phyloP scores from a whole-genome alignment of 2,113 vertebrate genomes.

The Prunella himalayana region DNA sequence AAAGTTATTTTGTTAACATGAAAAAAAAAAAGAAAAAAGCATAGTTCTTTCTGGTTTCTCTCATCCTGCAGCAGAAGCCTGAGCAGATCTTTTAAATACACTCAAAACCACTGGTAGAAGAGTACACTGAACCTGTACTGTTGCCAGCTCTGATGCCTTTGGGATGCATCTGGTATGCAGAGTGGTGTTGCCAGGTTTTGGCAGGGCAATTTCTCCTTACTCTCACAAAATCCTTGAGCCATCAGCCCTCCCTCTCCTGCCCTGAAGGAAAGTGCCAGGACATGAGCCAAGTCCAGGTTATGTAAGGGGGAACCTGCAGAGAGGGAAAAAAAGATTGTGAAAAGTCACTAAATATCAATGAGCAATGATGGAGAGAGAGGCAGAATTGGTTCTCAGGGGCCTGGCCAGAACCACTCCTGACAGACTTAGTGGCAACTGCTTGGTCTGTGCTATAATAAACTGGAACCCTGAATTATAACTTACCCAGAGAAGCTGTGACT shows the following conservation, averaged over 20 bases:
- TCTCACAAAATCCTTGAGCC: neutral
- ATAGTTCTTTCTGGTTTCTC: neutral
- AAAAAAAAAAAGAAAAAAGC: too few species aligned
- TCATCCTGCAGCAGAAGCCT: neutral
- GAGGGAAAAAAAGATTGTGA: neutral
- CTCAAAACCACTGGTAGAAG: neutral
- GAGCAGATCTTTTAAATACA: neutral
- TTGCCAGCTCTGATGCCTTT: neutral
- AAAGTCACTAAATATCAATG: neutral
- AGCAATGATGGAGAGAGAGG: neutral
- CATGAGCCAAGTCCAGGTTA: neutral
- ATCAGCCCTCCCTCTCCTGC: neutral
- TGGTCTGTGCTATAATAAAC: neutral
- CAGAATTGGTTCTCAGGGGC: neutral
- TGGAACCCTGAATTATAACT: neutral
- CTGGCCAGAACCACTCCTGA: neutral
- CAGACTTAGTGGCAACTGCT: neutral
- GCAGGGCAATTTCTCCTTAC: neutral
- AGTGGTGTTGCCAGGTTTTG: neutral
- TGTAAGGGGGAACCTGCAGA: neutral
- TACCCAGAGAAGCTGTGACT: neutral
- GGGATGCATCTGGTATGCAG: neutral
- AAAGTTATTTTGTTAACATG: neutral
- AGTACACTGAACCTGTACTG: accelerated
- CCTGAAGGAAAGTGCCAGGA: neutral